Percentiles rank a stretch among this genome's conserved stretches.
phyloP scores from a whole-genome alignment of 2,888 invertebrate species.

The Erannis defoliaria region DNA sequence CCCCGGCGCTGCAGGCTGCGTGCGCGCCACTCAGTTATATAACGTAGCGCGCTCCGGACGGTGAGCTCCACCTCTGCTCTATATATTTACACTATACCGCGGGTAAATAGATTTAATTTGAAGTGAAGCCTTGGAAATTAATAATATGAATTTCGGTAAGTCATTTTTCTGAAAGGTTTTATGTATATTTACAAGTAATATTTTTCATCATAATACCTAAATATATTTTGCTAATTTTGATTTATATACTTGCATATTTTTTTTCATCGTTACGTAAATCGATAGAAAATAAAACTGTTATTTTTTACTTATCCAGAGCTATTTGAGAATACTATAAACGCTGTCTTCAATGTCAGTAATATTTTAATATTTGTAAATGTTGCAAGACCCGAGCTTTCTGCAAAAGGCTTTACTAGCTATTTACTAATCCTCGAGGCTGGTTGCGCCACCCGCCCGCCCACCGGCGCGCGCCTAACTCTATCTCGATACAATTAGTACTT shows the following conservation, averaged over 20 bases:
- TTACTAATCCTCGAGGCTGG: conserved; percentile 47
- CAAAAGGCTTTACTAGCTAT: conserved; percentile 45
- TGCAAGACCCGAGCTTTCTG: conserved; percentile 8
- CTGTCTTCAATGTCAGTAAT: neutral
- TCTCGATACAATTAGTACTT: neutral
- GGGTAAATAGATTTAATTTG: conserved; percentile 9
- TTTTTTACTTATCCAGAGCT: too few relatives aligned
- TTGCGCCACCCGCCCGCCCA: conserved; percentile 57
- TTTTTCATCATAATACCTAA: neutral
- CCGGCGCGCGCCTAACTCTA: conserved; percentile 1
- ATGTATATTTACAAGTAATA: neutral
- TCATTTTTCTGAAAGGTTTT: conserved; percentile 7
- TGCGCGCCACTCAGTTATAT: conserved; percentile 29
- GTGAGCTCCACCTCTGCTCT: conserved; percentile 46
- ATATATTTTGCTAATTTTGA: neutral
- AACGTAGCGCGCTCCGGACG: conserved; percentile 25
- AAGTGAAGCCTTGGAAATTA: conserved; percentile 22
- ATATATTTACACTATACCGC: conserved; percentile 8
- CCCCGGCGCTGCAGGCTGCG: neutral
- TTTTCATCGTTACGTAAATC: too few relatives aligned
- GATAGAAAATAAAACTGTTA: too few relatives aligned
- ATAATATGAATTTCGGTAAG: conserved; percentile 40
- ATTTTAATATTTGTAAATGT: neutral
- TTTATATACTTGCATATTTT: too few relatives aligned
- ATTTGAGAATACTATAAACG: neutral